Conservation (phyloP, 2,888 invertebrate genomes). For the Gandaritis pyraliata region DNA sequence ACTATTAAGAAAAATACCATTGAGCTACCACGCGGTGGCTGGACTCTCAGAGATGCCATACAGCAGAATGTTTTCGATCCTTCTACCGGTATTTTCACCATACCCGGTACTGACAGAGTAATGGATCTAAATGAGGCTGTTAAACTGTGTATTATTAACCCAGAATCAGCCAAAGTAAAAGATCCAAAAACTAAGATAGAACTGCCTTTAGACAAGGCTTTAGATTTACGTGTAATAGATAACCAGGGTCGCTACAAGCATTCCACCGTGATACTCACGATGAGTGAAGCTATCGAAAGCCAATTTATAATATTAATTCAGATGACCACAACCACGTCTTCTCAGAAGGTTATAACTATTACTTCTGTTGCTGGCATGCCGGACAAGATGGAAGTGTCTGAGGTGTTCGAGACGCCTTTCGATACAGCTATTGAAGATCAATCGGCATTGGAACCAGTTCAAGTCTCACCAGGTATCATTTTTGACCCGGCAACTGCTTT, state of each 20-base stretch:
- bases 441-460: slow-evolving; percentile 87
- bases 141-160: slow-evolving; percentile 92
- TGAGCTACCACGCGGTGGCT: slow-evolving; percentile 93
- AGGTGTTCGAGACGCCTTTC: slow-evolving; percentile 58
- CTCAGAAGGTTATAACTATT: slow-evolving; percentile 88
- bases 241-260: slow-evolving; percentile 89
- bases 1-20: slow-evolving; percentile 88
- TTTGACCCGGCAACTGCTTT: slow-evolving; percentile 91
- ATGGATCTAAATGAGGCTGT: slow-evolving; percentile 95
- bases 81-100: slow-evolving; percentile 91
- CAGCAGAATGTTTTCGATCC: slow-evolving; percentile 93
- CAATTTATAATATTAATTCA: slow-evolving; percentile 86
- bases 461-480: slow-evolving; percentile 89
- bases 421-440: slow-evolving; percentile 60
- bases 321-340: slow-evolving; percentile 72
- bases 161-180: slow-evolving; percentile 91
- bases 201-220: slow-evolving; percentile 87
- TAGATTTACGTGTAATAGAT: slow-evolving; percentile 92
- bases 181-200: slow-evolving; percentile 90
- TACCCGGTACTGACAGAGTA: slow-evolving; percentile 93
- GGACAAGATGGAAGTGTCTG: slow-evolving; percentile 88
- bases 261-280: slow-evolving; percentile 83
- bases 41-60: slow-evolving; percentile 93
- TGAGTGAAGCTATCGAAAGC: slow-evolving; percentile 90
- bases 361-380: slow-evolving; percentile 89